These are phyloP conservation scores for Microplitis demolitor DNA, from an alignment of 1,140 invertebrate genomes.

Conservation along the genomic window DNA sequence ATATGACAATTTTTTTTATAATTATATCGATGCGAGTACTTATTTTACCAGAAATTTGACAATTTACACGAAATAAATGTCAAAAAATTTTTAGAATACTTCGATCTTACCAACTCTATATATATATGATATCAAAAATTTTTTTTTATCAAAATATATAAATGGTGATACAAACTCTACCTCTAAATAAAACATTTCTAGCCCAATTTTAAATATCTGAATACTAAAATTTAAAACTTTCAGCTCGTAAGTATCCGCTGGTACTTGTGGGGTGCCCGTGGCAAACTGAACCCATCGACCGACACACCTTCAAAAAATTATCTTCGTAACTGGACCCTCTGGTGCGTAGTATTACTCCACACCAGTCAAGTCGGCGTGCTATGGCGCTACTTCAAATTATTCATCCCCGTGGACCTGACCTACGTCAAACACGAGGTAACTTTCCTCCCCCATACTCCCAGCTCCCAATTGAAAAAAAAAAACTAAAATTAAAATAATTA, in stretches of 20 bases:
- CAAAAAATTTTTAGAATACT: no score
- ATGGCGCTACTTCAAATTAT: conserved; percentile 87
- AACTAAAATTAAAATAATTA: background rate
- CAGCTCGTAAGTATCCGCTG: conserved; percentile 57
- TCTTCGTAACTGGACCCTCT: conserved; percentile 50
- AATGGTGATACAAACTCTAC: no score
- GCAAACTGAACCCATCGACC: conserved; percentile 43
- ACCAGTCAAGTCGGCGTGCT: conserved; percentile 81
- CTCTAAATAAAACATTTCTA: no score
- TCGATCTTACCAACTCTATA: no score
- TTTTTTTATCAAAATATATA: no score
- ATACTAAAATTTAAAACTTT: background rate
- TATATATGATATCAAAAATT: no score
- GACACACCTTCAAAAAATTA: conserved; percentile 43
- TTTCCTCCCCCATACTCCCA: conserved; percentile 33
- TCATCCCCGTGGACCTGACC: conserved; percentile 83
- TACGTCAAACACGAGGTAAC: conserved; percentile 83
- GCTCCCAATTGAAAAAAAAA: background rate
- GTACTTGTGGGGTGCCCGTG: conserved; percentile 60
- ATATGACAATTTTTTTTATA: no score
- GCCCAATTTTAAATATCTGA: no score
- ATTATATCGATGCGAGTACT: no score
- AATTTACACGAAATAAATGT: no score
- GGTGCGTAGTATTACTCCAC: conserved; percentile 71
- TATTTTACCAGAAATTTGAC: no score